Conservation (phyloP, 2,113 vertebrate species). For the Microtus ochrogaster region DNA sequence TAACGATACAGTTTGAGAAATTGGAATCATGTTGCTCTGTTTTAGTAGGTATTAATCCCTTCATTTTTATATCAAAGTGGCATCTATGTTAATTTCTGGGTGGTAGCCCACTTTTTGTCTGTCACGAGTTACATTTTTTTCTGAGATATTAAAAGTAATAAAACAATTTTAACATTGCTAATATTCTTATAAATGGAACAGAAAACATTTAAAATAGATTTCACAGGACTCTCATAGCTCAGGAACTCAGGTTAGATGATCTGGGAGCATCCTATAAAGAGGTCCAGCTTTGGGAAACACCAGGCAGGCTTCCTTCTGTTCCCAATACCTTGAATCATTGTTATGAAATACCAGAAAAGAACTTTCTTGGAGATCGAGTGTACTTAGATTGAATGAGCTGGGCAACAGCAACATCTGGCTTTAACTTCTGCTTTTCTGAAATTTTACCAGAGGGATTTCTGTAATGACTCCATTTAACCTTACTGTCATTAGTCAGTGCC, state of each 20-base stretch:
- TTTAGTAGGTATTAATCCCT: not conserved
- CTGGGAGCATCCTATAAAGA: not conserved
- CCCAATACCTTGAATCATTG: constrained; percentile 20
- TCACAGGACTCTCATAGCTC: not conserved
- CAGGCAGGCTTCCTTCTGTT: constrained; percentile 37
- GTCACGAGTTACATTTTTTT: not conserved
- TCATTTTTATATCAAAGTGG: constrained; percentile 34
- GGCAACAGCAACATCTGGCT: constrained; percentile 62
- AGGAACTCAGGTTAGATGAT: not conserved
- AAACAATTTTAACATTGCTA: not conserved
- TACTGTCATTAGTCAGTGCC: constrained; percentile 79
- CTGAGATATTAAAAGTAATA: not conserved
- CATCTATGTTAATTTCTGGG: not conserved
- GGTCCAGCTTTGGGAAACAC: not conserved
- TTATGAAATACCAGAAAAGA: constrained; percentile 32
- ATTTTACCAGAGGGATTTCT: constrained; percentile 72
- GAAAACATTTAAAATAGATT: constrained; percentile 13
- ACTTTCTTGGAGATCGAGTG: constrained; percentile 46
- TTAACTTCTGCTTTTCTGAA: constrained; percentile 62
- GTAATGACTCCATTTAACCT: constrained; percentile 72
- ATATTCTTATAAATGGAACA: not conserved
- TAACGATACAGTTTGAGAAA: not conserved
- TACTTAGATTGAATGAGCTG: constrained; percentile 56
- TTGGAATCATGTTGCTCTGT: not conserved
- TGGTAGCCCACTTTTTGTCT: not conserved